Conservation (phyloP, 1,140 invertebrate species). For the Zaprionus ornatus region DNA sequence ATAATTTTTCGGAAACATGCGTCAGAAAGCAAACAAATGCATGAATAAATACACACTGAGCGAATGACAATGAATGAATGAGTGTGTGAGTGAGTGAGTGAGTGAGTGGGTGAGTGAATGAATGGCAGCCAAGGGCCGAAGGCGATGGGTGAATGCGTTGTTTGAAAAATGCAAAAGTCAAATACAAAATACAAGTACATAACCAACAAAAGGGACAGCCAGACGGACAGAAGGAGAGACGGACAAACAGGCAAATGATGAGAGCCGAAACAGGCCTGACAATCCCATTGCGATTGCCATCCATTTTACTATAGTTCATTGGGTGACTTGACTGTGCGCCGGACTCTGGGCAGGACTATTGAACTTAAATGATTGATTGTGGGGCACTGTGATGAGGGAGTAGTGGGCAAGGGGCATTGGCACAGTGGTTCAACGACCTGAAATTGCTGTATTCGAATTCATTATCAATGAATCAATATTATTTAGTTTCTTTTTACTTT, state of each 20-base stretch:
- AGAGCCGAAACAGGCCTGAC: background rate
- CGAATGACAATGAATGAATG: constrained; percentile 71
- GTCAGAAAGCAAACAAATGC: constrained; percentile 80
- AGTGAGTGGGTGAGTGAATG: constrained; percentile 52
- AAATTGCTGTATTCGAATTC: background rate
- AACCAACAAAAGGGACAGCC: constrained; percentile 26
- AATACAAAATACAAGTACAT: constrained; percentile 55
- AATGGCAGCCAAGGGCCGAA: constrained; percentile 8
- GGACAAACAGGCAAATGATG: constrained; percentile 16
- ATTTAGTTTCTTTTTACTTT: background rate
- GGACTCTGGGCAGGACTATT: constrained; percentile 41
- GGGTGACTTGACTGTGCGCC: constrained; percentile 33
- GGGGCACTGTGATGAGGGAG: background rate
- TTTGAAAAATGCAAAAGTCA: constrained; percentile 73
- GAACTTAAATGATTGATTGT: constrained; percentile 75
- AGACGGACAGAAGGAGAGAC: background rate
- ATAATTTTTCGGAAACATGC: constrained; percentile 81
- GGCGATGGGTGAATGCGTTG: constrained; percentile 10
- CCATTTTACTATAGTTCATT: constrained; percentile 57
- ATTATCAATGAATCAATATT: background rate
- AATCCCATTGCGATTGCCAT: constrained; percentile 2
- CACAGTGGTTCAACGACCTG: background rate
- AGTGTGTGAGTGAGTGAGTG: constrained; percentile 36
- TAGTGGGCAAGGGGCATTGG: background rate
- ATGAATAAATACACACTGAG: constrained; percentile 72